Evolutionary conservation across 2,888 invertebrate genomes (phyloP).

Genomic region (Ectemnius cavifrons): DNA sequence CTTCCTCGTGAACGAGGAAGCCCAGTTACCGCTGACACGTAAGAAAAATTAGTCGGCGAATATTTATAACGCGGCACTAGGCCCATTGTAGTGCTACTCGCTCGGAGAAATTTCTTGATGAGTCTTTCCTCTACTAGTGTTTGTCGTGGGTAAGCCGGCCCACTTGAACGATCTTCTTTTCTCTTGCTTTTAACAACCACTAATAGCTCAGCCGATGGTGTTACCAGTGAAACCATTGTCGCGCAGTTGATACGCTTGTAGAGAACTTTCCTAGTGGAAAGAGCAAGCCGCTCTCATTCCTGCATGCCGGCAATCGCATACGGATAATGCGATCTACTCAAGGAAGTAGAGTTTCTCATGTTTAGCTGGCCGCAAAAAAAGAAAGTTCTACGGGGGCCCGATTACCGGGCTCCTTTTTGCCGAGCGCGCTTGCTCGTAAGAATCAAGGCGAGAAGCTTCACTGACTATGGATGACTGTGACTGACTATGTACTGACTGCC

Average conservation of each 20-base stretch:
- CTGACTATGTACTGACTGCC: too few relatives aligned
- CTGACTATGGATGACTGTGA: too few relatives aligned
- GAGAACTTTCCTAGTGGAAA: constrained; percentile 37
- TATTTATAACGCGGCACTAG: constrained; percentile 32
- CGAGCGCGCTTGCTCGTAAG: neutral
- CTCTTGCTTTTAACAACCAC: constrained; percentile 6
- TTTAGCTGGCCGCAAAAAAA: constrained; percentile 33
- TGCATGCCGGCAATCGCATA: neutral
- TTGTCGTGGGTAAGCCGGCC: constrained; percentile 8
- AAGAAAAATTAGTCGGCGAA: constrained; percentile 27
- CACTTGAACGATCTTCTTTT: neutral
- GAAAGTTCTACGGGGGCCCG: constrained; percentile 42
- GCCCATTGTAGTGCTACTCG: constrained; percentile 26
- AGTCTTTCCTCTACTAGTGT: neutral
- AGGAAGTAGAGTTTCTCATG: constrained; percentile 35
- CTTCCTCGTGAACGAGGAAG: constrained; percentile 14
- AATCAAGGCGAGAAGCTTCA: neutral
- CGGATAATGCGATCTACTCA: constrained; percentile 35
- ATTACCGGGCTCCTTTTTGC: constrained; percentile 32
- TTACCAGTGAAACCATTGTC: constrained; percentile 24
- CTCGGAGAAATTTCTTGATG: constrained; percentile 38
- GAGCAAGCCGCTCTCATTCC: constrained; percentile 5
- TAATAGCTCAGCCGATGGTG: constrained; percentile 5
- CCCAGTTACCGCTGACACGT: constrained; percentile 9
- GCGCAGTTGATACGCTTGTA: constrained; percentile 13